These are phyloP conservation scores for Synergus itoensis DNA, from an alignment of 2,888 invertebrate genomes.

Conservation along the genomic window DNA sequence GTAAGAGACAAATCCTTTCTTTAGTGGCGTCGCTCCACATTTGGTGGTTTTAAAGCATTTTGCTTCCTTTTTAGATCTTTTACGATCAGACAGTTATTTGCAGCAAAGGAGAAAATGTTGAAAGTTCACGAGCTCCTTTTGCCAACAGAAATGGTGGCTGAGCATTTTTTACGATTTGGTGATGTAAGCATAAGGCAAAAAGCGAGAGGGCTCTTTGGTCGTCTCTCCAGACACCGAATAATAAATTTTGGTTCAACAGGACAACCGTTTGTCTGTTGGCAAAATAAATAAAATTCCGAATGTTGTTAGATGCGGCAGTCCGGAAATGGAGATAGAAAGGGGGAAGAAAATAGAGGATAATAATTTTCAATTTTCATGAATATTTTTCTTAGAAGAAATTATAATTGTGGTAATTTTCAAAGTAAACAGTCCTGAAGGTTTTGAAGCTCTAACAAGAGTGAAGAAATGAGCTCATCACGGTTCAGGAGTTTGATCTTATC, in stretches of 20 bases:
- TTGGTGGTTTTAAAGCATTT: not conserved
- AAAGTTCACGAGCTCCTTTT: conserved; percentile 24
- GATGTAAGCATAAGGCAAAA: conserved; percentile 11
- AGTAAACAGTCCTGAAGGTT: not conserved
- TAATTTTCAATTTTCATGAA: not conserved
- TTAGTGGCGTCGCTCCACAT: not conserved
- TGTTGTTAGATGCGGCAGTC: not conserved
- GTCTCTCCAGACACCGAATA: not conserved
- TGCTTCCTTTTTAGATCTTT: not conserved
- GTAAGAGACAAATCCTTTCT: not conserved
- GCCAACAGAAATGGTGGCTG: conserved; percentile 8
- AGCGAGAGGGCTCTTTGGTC: conserved; percentile 6
- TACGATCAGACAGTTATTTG: conserved; percentile 9
- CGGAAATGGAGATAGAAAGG: too few species aligned
- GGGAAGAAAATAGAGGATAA: not conserved
- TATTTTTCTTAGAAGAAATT: not conserved
- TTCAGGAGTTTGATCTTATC: conserved; percentile 14
- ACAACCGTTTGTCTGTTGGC: conserved; percentile 32
- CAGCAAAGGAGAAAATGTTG: conserved; percentile 6
- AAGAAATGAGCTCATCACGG: not conserved
- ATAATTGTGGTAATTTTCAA: not conserved
- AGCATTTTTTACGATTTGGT: conserved; percentile 26
- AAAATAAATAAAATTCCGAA: conserved; percentile 23
- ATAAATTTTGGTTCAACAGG: not conserved
- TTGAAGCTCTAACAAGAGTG: not conserved